These are phyloP conservation scores for Noctua fimbriata DNA, from an alignment of 2,888 invertebrate genomes.

Conservation along the genomic window DNA sequence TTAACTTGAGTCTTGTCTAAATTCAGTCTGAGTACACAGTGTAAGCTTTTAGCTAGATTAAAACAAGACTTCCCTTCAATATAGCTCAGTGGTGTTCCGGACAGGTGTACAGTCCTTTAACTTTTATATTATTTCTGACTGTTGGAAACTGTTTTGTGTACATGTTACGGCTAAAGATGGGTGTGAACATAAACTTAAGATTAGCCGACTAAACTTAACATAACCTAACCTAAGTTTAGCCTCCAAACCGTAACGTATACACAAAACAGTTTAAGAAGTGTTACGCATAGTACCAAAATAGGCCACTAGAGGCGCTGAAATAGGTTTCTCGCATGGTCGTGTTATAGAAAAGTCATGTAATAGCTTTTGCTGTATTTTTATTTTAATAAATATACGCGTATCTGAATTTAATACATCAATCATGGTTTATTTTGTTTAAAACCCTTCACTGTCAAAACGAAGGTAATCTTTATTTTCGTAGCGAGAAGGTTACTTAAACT, in stretches of 20 bases:
- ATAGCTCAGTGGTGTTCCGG: slow-evolving; percentile 26
- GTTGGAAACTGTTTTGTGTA: not conserved
- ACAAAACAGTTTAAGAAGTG: not conserved
- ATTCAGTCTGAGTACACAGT: slow-evolving; percentile 42
- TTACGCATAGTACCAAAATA: not conserved
- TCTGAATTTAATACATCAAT: not conserved
- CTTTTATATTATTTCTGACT: not conserved
- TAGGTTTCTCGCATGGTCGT: too few species aligned
- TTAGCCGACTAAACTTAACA: too few species aligned
- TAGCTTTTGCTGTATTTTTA: not conserved
- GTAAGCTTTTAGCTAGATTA: slow-evolving; percentile 63
- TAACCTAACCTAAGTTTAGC: too few species aligned
- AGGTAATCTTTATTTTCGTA: not conserved
- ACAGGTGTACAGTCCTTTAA: not conserved
- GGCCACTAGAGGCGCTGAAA: not conserved
- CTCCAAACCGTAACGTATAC: not conserved
- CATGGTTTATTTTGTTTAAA: not conserved
- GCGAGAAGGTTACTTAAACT: not conserved
- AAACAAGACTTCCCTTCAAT: slow-evolving; percentile 49
- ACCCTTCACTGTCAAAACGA: not conserved
- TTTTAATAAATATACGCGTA: not conserved
- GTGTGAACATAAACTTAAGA: too few species aligned
- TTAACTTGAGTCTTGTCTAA: slow-evolving; percentile 58
- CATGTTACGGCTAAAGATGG: too few species aligned
- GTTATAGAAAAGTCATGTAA: not conserved